Percentiles rank a stretch among this genome's conserved stretches.
These are phyloP conservation scores for Odocoileus hemionus DNA, from an alignment of 2,113 vertebrate species.

Conservation along the genomic window DNA sequence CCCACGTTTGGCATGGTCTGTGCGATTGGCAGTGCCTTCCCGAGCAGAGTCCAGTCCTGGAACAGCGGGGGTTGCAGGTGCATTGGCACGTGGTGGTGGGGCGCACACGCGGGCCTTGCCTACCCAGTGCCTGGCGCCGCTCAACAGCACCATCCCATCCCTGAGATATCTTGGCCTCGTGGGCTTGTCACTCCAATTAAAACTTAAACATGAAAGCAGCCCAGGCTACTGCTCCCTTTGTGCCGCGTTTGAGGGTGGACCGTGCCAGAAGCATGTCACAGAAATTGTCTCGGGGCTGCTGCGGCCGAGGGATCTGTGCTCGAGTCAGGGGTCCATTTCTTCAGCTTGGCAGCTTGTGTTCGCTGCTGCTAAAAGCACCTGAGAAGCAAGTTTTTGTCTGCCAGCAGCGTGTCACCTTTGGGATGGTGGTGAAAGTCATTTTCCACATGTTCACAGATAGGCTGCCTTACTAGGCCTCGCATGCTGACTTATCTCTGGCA, in stretches of 20 bases:
- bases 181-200: slow-evolving; percentile 61
- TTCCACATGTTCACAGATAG: slow-evolving; percentile 73
- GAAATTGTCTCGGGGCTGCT: not conserved
- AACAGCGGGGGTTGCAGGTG: slow-evolving; percentile 81
- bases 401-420: slow-evolving; percentile 80
- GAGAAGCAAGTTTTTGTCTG: slow-evolving; percentile 58
- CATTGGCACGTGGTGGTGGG: slow-evolving; percentile 68
- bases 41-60: slow-evolving; percentile 74
- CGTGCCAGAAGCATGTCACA: not conserved
- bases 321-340: not conserved
- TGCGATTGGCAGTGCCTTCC: slow-evolving; percentile 71
- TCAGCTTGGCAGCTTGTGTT: not conserved
- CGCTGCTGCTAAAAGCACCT: slow-evolving; percentile 38
- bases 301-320: not conserved
- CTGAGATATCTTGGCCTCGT: slow-evolving; percentile 65
- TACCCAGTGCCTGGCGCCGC: slow-evolving; percentile 60
- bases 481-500: slow-evolving; percentile 90
- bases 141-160: slow-evolving; percentile 44
- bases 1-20: slow-evolving; percentile 69
- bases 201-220: slow-evolving; percentile 59
- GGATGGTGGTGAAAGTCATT: slow-evolving; percentile 78
- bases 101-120: slow-evolving; percentile 11
- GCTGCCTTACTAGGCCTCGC: slow-evolving; percentile 72
- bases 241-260: not conserved
- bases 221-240: not conserved